phyloP scores from a whole-genome alignment of 2,888 invertebrate species.

The Tipula unca region DNA sequence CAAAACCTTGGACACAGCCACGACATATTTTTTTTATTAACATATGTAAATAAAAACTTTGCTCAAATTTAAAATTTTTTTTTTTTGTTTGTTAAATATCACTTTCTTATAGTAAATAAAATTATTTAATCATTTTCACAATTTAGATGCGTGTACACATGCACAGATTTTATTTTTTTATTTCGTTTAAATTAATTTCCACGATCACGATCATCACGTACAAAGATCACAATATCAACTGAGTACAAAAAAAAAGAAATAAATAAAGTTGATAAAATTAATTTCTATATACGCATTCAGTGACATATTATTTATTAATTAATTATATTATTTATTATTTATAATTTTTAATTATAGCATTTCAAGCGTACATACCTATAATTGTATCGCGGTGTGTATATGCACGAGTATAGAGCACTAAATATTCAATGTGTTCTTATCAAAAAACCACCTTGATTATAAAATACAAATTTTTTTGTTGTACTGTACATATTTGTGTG shows the following conservation, averaged over 20 bases:
- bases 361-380: background rate
- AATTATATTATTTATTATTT: background rate
- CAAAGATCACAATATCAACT: background rate
- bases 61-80: background rate
- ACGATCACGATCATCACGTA: background rate
- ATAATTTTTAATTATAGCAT: background rate
- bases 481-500: background rate
- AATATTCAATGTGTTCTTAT: background rate
- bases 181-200: background rate
- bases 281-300: background rate
- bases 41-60: background rate
- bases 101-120: background rate
- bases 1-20: background rate
- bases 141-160: background rate
- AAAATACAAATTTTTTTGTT: background rate
- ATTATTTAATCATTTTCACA: background rate
- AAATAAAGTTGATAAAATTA: background rate
- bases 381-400: background rate
- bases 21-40: background rate
- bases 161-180: background rate
- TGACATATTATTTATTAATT: constrained; percentile 3
- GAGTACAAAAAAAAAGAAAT: no score
- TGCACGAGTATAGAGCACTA: background rate
- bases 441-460: background rate
- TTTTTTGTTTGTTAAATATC: background rate